Evolutionary conservation across 2,113 vertebrate species (phyloP).

Genomic region (Tympanuchus pallidicinctus): DNA sequence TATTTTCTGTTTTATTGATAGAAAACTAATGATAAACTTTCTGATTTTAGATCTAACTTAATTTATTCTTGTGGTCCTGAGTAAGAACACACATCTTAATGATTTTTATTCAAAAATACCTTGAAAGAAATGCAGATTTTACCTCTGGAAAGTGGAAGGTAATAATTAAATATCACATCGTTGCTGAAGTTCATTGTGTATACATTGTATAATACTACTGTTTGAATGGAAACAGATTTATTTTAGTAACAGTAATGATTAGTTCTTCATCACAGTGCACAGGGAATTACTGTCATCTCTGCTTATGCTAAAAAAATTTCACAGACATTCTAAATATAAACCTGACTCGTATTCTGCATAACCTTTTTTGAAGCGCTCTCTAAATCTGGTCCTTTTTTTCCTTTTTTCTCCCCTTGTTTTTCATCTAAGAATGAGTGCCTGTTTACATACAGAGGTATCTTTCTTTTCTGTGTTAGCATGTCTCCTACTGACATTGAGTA

Average conservation of each 20-base stretch:
- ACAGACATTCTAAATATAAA: background rate
- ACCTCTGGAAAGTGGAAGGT: background rate
- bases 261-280: background rate
- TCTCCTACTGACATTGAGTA: background rate
- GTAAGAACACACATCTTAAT: background rate
- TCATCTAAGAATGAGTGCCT: background rate
- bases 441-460: background rate
- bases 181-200: background rate
- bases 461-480: background rate
- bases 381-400: background rate
- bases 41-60: background rate
- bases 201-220: background rate
- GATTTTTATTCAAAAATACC: background rate
- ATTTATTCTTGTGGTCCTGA: background rate
- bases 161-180: background rate
- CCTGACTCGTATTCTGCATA: background rate
- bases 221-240: background rate
- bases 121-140: background rate
- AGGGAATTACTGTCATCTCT: slow-evolving; percentile 5
- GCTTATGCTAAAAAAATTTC: slow-evolving; percentile 18
- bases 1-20: background rate
- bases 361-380: background rate
- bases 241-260: background rate
- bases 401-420: background rate
- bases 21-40: background rate